Percentiles rank a stretch among this genome's conserved stretches.
Conservation (phyloP, 2,888 invertebrate species). For the Fissipunctia ypsillon region DNA sequence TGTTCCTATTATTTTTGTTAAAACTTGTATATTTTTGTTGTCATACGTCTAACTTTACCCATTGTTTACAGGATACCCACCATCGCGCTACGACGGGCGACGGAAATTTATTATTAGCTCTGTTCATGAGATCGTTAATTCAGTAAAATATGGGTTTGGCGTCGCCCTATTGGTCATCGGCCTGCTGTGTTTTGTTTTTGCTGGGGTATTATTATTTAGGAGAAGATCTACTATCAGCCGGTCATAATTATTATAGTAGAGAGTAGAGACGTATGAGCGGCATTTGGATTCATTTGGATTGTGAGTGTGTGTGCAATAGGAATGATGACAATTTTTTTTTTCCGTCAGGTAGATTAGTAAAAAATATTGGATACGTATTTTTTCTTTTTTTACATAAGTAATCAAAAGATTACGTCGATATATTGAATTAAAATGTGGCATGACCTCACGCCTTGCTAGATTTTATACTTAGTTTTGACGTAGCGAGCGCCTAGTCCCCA, state of each 20-base stretch:
- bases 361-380: too few species aligned
- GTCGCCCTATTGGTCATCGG: constrained; percentile 18
- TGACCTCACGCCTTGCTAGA: too few species aligned
- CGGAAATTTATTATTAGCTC: constrained; percentile 39
- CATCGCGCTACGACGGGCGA: constrained; percentile 30
- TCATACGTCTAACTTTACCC: background rate
- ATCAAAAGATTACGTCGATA: too few species aligned
- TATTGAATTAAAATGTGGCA: too few species aligned
- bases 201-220: background rate
- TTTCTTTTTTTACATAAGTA: too few species aligned
- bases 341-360: too few species aligned
- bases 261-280: background rate
- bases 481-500: too few species aligned
- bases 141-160: background rate
- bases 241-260: too few species aligned
- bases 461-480: too few species aligned
- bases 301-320: too few species aligned
- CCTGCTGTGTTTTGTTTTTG: background rate
- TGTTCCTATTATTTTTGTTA: background rate
- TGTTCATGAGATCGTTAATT: background rate
- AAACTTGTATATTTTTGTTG: background rate
- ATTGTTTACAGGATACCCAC: constrained; percentile 45
- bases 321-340: too few species aligned
- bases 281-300: background rate
- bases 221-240: background rate